Conservation (phyloP, 1,140 invertebrate genomes). For the Phenacoccus solenopsis region DNA sequence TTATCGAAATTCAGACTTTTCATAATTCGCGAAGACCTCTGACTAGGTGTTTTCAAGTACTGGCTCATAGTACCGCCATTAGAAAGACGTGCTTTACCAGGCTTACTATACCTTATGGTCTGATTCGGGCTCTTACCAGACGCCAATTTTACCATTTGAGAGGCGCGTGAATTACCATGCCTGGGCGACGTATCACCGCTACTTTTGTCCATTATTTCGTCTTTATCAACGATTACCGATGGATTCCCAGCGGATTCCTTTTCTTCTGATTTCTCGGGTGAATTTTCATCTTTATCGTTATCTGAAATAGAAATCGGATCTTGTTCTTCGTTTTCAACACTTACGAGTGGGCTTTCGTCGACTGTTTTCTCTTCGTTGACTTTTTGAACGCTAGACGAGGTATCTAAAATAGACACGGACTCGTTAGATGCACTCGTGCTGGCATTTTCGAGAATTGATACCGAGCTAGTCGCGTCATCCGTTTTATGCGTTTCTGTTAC, state of each 20-base stretch:
- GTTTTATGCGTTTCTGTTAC: too few relatives aligned
- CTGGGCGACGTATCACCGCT: neutral
- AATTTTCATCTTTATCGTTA: neutral
- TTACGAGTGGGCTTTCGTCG: too few relatives aligned
- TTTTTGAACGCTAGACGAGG: too few relatives aligned
- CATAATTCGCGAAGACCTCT: neutral
- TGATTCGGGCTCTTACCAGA: neutral
- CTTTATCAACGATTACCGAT: neutral
- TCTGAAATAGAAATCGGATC: neutral
- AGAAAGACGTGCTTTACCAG: neutral
- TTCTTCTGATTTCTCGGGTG: neutral
- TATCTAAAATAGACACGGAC: neutral
- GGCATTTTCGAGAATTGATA: neutral
- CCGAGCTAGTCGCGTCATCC: neutral
- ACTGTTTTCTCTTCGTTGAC: too few relatives aligned
- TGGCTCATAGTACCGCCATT: neutral
- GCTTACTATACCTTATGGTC: neutral
- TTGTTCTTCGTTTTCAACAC: neutral
- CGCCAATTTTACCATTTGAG: neutral
- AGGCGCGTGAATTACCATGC: neutral
- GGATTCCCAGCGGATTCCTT: neutral
- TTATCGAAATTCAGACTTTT: neutral
- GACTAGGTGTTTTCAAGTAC: neutral
- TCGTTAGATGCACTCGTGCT: neutral
- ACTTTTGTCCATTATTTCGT: neutral